phyloP scores from a whole-genome alignment of 1,140 invertebrate genomes.

The Zophobas morio region DNA sequence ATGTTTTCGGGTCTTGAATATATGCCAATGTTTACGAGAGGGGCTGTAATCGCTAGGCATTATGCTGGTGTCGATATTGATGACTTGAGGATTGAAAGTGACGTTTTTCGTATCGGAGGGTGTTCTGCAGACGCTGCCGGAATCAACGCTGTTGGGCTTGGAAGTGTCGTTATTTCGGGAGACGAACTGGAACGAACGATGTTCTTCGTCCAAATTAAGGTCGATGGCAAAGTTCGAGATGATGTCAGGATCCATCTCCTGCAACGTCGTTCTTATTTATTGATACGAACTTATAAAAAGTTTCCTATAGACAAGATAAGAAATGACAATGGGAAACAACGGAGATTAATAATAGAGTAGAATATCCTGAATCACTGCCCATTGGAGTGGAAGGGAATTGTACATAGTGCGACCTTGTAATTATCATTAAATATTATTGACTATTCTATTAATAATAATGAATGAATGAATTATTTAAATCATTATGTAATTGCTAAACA shows the following conservation, averaged over 20 bases:
- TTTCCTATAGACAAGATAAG: not conserved
- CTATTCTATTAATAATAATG: constrained; percentile 8
- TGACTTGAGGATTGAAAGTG: constrained; percentile 66
- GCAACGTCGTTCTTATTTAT: not conserved
- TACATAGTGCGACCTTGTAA: not conserved
- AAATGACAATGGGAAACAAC: too few relatives aligned
- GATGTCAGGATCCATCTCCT: constrained; percentile 63
- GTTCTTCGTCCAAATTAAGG: constrained; percentile 63
- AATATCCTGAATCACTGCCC: too few relatives aligned
- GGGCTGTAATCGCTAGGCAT: constrained; percentile 16
- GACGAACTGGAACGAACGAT: constrained; percentile 60
- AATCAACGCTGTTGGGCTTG: constrained; percentile 61
- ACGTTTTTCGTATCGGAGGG: constrained; percentile 66
- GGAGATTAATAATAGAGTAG: too few relatives aligned
- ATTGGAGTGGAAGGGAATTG: too few relatives aligned
- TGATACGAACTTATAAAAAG: not conserved
- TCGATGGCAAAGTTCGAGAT: constrained; percentile 66
- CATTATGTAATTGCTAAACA: constrained; percentile 6
- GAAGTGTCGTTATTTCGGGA: constrained; percentile 37
- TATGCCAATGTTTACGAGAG: constrained; percentile 40
- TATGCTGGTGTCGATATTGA: constrained; percentile 56
- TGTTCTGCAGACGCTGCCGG: constrained; percentile 61
- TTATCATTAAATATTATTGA: not conserved
- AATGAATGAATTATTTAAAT: constrained; percentile 24
- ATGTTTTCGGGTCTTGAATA: constrained; percentile 54